These are phyloP conservation scores for Heliothis virescens DNA, from an alignment of 1,140 invertebrate genomes.

Conservation along the genomic window DNA sequence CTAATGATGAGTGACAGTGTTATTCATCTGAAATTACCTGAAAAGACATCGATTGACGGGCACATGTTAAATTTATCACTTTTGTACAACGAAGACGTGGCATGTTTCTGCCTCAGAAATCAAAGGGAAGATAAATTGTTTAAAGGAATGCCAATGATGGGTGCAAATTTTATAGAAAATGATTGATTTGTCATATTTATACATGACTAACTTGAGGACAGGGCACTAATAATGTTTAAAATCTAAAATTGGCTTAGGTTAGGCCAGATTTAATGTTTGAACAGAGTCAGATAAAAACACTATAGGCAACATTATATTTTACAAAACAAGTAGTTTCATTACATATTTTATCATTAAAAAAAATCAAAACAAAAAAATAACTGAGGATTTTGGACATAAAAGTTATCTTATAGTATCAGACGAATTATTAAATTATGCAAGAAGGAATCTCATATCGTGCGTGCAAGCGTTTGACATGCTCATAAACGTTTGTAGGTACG, in stretches of 20 bases:
- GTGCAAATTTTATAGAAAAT: background rate
- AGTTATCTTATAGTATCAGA: too few relatives aligned
- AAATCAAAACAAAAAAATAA: too few relatives aligned
- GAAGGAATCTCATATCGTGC: background rate
- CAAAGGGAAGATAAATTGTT: slow-evolving; percentile 49
- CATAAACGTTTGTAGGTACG: slow-evolving; percentile 6
- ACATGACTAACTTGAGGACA: background rate
- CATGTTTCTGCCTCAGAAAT: slow-evolving; percentile 19
- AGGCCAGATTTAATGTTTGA: too few relatives aligned
- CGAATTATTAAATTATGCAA: background rate
- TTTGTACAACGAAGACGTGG: slow-evolving; percentile 24
- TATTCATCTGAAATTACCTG: slow-evolving; percentile 53
- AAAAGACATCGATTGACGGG: slow-evolving; percentile 49
- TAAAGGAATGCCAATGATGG: background rate
- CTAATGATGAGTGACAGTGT: slow-evolving; percentile 54
- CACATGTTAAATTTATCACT: slow-evolving; percentile 56
- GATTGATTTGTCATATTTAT: background rate
- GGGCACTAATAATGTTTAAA: too few relatives aligned
- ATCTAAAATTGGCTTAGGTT: too few relatives aligned
- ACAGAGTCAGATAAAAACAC: too few relatives aligned
- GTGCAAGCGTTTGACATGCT: slow-evolving; percentile 13
- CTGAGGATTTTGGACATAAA: too few relatives aligned
- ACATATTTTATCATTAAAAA: too few relatives aligned
- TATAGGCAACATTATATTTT: too few relatives aligned
- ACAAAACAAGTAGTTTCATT: too few relatives aligned